Percentiles rank a stretch among this genome's conserved stretches.
Conservation (phyloP, 2,113 vertebrate genomes). For the Erythrocercus mccallii region DNA sequence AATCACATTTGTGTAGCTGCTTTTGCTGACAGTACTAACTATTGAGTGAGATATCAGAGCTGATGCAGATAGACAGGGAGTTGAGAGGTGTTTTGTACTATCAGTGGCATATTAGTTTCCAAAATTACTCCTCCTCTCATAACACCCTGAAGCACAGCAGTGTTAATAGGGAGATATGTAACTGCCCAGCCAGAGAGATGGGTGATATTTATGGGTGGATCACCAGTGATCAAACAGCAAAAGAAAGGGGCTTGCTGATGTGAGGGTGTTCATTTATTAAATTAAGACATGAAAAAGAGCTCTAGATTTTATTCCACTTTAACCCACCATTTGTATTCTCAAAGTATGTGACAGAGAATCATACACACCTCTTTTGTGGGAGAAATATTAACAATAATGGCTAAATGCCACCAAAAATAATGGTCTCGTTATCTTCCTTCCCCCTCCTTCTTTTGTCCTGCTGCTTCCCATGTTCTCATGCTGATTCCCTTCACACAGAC, state of each 20-base stretch:
- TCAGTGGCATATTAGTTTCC: neutral
- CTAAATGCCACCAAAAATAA: neutral
- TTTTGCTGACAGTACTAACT: neutral
- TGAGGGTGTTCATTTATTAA: neutral
- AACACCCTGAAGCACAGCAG: neutral
- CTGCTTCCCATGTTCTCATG: neutral
- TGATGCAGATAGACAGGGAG: neutral
- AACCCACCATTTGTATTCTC: neutral
- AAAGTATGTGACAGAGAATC: neutral
- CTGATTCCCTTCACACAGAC: neutral
- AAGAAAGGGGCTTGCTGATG: neutral
- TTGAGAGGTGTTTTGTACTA: neutral
- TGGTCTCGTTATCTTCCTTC: neutral
- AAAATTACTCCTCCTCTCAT: neutral
- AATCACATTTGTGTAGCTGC: neutral
- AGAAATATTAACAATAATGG: constrained; percentile 9
- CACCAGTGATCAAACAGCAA: neutral
- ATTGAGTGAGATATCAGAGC: neutral
- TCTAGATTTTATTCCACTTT: neutral
- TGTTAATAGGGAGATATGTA: neutral
- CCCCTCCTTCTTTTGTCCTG: neutral
- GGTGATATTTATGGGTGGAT: neutral
- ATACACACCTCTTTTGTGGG: neutral
- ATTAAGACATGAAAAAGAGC: neutral
- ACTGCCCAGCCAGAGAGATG: neutral